Percentiles rank a stretch among this genome's conserved stretches.
Conservation (phyloP, 92 coral and sea anemone species). For the Parazoanthus swiftii region DNA sequence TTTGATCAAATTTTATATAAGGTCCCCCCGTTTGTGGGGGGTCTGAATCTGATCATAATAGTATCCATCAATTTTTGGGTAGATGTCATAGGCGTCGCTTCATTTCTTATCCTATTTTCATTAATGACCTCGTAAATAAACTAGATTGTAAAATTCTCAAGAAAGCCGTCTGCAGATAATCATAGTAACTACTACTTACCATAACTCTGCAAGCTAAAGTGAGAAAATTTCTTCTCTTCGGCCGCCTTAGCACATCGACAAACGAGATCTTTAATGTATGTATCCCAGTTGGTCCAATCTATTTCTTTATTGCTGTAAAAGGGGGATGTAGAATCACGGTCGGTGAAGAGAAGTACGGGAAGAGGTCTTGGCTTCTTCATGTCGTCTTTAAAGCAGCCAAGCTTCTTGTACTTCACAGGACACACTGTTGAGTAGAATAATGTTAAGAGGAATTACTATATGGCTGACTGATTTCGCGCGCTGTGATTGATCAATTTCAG, state of each 20-base stretch:
- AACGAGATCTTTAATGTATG: conserved; percentile 62
- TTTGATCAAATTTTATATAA: too few species aligned
- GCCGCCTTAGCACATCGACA: conserved; percentile 87
- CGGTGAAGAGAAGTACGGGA: conserved; percentile 65
- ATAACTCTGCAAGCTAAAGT: conserved; percentile 80
- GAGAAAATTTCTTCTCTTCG: conserved; percentile 45
- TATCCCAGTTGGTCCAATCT: conserved; percentile 74
- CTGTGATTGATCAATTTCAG: too few species aligned
- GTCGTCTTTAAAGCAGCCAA: conserved; percentile 82
- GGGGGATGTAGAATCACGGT: conserved; percentile 49
- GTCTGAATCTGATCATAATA: too few species aligned
- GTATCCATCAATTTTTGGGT: too few species aligned
- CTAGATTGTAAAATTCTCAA: too few species aligned
- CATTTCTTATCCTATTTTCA: too few species aligned
- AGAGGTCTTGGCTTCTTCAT: conserved; percentile 63
- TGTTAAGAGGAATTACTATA: too few species aligned
- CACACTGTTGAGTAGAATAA: conserved; percentile 46
- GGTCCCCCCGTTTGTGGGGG: too few species aligned
- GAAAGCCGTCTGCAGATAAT: too few species aligned
- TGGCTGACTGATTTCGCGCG: too few species aligned
- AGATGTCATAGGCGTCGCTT: too few species aligned
- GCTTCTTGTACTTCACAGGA: conserved; percentile 57
- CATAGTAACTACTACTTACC: conserved; percentile 53
- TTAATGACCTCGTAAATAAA: too few species aligned
- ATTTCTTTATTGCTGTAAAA: conserved; percentile 58